Percentiles rank a stretch among this genome's conserved stretches.
Conservation (phyloP, 1,140 invertebrate genomes). For the Trichogramma pretiosum region DNA sequence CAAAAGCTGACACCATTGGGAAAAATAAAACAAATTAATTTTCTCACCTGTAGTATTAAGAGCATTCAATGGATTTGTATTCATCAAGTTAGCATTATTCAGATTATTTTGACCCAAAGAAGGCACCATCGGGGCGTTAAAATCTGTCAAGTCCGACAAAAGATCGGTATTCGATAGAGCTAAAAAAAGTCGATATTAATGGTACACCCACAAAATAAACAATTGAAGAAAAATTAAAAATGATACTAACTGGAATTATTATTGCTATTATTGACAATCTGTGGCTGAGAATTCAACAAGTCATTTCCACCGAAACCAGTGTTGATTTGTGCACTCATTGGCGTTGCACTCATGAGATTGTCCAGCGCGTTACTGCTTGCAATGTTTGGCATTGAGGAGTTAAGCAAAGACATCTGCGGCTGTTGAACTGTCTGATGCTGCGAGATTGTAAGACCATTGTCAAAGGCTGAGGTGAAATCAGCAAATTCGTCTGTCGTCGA, state of each 20-base stretch:
- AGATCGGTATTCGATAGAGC: conserved; percentile 42
- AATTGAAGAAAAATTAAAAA: not conserved
- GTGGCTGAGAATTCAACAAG: conserved; percentile 28
- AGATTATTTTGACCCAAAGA: conserved; percentile 26
- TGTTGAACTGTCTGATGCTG: conserved; percentile 18
- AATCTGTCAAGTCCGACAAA: conserved; percentile 47
- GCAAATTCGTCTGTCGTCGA: conserved; percentile 57
- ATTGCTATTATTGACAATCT: conserved; percentile 26
- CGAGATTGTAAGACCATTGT: conserved; percentile 27
- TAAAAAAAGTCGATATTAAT: conserved; percentile 3
- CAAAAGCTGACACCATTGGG: not conserved
- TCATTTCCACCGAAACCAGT: conserved; percentile 23
- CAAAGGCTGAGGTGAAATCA: conserved; percentile 66
- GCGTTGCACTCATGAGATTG: conserved; percentile 27
- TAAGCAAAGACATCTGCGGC: conserved; percentile 28
- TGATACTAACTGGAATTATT: conserved; percentile 33
- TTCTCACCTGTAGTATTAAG: conserved; percentile 33
- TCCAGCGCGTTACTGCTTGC: too few relatives aligned
- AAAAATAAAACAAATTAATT: too few relatives aligned
- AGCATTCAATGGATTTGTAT: conserved; percentile 17
- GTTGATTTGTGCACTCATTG: conserved; percentile 21
- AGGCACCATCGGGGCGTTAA: conserved; percentile 32
- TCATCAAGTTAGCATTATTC: conserved; percentile 37
- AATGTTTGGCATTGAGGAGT: conserved; percentile 23
- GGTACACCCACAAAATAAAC: too few relatives aligned